These are phyloP conservation scores for Tyrannus savana DNA, from an alignment of 2,113 vertebrate species.

Conservation along the genomic window DNA sequence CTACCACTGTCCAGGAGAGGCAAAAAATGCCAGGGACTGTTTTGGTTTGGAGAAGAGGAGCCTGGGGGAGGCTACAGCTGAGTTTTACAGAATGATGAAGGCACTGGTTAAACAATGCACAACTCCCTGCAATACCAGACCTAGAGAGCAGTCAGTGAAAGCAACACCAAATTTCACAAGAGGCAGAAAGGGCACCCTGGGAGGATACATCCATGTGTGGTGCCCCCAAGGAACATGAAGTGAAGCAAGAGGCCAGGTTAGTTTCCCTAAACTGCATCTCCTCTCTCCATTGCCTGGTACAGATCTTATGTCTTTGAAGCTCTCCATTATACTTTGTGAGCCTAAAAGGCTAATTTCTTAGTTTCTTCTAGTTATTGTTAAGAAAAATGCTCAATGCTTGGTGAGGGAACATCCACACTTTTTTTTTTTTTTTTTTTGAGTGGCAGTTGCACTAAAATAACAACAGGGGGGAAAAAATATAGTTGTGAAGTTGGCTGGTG, in stretches of 20 bases:
- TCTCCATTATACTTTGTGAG: background rate
- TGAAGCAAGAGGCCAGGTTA: background rate
- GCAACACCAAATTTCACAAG: background rate
- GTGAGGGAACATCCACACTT: background rate
- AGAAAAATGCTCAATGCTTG: background rate
- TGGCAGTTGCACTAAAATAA: background rate
- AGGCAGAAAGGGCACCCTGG: rapidly evolving
- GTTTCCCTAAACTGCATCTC: background rate
- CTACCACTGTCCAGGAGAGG: background rate
- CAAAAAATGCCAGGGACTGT: background rate
- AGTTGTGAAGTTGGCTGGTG: background rate
- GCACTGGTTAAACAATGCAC: background rate
- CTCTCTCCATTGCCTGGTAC: background rate
- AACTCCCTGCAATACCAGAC: background rate
- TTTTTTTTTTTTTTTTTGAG: background rate
- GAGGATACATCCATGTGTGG: too few species aligned
- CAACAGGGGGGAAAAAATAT: rapidly evolving
- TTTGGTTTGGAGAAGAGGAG: background rate
- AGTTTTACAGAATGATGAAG: background rate
- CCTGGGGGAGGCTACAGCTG: background rate
- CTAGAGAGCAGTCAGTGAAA: background rate
- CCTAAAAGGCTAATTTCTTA: background rate
- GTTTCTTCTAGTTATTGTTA: background rate
- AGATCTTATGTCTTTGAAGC: background rate
- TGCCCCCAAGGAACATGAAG: too few species aligned